phyloP scores from a whole-genome alignment of 2,113 vertebrate genomes.

The Nibea albiflora region DNA sequence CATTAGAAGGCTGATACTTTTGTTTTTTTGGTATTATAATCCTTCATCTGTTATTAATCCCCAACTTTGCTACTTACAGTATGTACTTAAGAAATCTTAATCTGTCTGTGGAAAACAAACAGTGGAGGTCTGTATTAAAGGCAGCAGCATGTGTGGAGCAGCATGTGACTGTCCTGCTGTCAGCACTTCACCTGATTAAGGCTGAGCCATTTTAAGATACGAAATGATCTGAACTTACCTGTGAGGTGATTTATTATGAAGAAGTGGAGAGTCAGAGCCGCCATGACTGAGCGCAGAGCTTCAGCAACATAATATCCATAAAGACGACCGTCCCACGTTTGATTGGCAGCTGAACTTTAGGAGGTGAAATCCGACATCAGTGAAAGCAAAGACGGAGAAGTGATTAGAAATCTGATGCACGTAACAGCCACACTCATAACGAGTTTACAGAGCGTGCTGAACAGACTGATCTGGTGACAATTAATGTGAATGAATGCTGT shows the following conservation, averaged over 20 bases:
- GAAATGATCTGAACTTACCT: background rate
- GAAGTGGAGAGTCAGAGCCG: too few relatives aligned
- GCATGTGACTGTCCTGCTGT: background rate
- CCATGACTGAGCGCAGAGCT: background rate
- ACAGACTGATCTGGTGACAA: background rate
- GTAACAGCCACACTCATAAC: too few relatives aligned
- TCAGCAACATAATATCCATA: background rate
- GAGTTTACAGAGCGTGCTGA: background rate
- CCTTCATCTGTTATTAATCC: too few relatives aligned
- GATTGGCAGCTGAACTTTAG: conserved; percentile 18
- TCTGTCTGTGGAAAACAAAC: too few relatives aligned
- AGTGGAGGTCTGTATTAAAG: background rate
- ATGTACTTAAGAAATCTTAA: background rate
- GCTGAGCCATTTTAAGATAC: too few relatives aligned
- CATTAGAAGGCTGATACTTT: conserved; percentile 7
- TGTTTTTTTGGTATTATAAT: background rate
- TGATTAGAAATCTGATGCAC: background rate
- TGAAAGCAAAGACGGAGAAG: background rate
- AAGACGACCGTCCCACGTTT: background rate
- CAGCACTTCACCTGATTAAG: background rate
- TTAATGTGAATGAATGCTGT: background rate
- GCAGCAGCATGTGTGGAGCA: background rate
- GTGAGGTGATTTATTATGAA: background rate
- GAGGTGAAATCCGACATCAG: conserved; percentile 5
- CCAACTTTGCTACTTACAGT: too few relatives aligned